These are phyloP conservation scores for Sebastes aleutianus DNA, from an alignment of 2,797 vertebrate species.

Conservation along the genomic window DNA sequence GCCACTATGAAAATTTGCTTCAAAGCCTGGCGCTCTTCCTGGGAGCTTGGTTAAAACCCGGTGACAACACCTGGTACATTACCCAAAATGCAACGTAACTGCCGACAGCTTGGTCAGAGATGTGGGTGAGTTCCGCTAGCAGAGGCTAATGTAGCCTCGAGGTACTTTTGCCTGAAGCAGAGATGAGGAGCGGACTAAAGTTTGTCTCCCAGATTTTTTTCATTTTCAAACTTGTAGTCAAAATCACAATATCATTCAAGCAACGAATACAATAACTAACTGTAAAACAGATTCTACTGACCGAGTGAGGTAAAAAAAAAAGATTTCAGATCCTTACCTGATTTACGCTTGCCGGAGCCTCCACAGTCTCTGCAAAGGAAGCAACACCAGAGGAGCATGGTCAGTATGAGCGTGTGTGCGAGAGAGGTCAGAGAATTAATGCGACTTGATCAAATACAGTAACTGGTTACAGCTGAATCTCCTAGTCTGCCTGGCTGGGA, in stretches of 20 bases:
- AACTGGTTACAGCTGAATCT: constrained; percentile 31
- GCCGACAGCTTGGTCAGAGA: neutral
- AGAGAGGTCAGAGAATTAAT: constrained; percentile 24
- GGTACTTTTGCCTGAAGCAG: neutral
- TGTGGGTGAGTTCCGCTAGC: neutral
- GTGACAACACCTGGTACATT: neutral
- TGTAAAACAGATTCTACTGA: neutral
- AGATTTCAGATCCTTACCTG: constrained; percentile 83
- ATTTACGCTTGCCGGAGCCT: constrained; percentile 88
- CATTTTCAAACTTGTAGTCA: neutral
- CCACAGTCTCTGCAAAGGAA: constrained; percentile 93
- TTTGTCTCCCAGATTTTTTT: neutral
- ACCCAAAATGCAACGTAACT: neutral
- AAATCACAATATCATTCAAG: neutral
- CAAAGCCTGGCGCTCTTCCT: too few species aligned
- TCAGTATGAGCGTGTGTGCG: constrained; percentile 67
- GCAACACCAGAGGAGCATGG: constrained; percentile 92
- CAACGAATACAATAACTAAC: neutral
- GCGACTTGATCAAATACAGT: constrained; percentile 22
- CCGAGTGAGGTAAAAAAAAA: neutral
- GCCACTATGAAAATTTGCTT: too few species aligned
- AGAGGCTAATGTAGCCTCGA: neutral
- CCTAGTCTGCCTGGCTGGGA: neutral
- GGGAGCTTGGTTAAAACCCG: neutral
- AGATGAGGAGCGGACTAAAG: neutral